Percentiles rank a stretch among this genome's conserved stretches.
phyloP scores from a whole-genome alignment of 2,113 vertebrate genomes.

The Phasianus colchicus region DNA sequence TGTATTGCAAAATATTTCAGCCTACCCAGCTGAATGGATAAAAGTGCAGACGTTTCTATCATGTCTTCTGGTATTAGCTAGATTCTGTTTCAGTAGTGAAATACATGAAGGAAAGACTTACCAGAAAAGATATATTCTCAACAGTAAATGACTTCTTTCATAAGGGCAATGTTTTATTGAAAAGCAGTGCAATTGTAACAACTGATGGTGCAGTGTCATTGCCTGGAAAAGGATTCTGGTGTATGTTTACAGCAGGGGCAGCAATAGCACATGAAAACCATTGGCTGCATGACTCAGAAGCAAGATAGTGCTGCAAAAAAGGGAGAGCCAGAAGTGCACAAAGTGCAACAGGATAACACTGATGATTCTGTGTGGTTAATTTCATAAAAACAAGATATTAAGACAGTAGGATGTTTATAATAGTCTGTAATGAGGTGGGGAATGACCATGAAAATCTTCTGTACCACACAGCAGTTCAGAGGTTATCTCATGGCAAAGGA shows the following conservation, averaged over 20 bases:
- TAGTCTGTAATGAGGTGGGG: fast-evolving
- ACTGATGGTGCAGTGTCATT: not conserved
- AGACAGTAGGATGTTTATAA: not conserved
- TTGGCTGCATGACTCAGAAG: not conserved
- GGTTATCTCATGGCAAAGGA: not conserved
- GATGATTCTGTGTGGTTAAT: not conserved
- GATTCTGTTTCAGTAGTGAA: not conserved
- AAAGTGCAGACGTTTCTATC: not conserved
- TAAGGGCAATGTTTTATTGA: not conserved
- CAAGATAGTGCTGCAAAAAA: not conserved
- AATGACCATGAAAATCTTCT: not conserved
- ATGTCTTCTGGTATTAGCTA: not conserved
- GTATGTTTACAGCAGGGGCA: not conserved
- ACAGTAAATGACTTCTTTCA: not conserved
- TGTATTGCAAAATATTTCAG: not conserved
- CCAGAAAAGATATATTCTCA: not conserved
- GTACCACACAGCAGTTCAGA: not conserved
- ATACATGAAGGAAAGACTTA: not conserved
- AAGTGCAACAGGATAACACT: not conserved
- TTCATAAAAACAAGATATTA: not conserved
- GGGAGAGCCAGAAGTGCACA: not conserved
- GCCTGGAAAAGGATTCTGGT: not conserved
- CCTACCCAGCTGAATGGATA: not conserved
- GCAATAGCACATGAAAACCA: not conserved
- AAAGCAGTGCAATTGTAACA: not conserved